A percentile compares a stretch with the other conserved stretches of the same genome.
phyloP scores from a whole-genome alignment of 2,797 vertebrate species.

The Mormyrops attenuatus region DNA sequence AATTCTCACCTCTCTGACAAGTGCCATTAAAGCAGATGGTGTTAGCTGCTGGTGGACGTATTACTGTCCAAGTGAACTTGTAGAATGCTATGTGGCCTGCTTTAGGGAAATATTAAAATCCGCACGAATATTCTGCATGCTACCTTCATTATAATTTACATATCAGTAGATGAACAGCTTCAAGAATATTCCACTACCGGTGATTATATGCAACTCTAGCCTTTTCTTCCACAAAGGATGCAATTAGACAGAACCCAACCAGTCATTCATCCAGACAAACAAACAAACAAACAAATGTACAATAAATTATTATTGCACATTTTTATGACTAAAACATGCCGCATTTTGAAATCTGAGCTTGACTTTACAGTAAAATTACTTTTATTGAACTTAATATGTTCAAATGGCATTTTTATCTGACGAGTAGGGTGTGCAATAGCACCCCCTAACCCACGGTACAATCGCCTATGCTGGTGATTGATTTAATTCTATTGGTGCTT shows the following conservation, averaged over 20 bases:
- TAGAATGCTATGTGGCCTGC: constrained; percentile 4
- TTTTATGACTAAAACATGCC: background rate
- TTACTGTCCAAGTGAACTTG: background rate
- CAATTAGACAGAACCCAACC: background rate
- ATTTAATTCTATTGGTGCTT: background rate
- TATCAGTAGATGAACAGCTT: background rate
- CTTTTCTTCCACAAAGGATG: background rate
- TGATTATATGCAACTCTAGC: background rate
- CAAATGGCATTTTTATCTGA: background rate
- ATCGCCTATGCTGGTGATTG: background rate
- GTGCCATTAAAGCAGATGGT: constrained; percentile 10
- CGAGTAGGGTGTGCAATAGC: background rate
- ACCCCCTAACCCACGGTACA: background rate
- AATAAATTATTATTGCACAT: background rate
- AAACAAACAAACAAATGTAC: background rate
- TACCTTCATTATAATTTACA: background rate
- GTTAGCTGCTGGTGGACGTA: constrained; percentile 1
- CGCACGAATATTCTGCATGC: background rate
- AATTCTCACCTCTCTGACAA: constrained; percentile 10
- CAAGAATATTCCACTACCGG: background rate
- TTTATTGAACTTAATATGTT: background rate
- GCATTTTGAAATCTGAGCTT: background rate
- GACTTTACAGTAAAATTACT: background rate
- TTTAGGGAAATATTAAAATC: background rate
- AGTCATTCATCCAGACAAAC: background rate